These are phyloP conservation scores for Cantharis rufa DNA, from an alignment of 2,888 invertebrate genomes.

Conservation along the genomic window DNA sequence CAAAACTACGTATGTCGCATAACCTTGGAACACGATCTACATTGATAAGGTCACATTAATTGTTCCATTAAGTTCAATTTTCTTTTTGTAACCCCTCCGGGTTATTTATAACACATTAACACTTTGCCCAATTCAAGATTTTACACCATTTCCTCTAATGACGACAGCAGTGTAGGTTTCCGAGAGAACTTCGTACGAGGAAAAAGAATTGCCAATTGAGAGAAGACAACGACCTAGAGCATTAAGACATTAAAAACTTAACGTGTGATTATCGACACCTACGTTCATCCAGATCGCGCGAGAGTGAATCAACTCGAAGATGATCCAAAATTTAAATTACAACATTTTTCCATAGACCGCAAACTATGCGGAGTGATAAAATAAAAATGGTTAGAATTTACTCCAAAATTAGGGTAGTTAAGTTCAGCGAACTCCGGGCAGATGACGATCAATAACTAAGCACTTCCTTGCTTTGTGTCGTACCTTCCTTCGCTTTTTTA, in stretches of 20 bases:
- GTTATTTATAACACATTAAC: neutral
- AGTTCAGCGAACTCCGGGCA: slow-evolving; percentile 17
- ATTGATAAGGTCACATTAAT: slow-evolving; percentile 38
- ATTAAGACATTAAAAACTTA: slow-evolving; percentile 19
- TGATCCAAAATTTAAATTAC: neutral
- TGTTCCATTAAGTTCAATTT: slow-evolving; percentile 36
- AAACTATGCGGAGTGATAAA: neutral
- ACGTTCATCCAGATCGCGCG: slow-evolving; percentile 23
- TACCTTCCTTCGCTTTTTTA: slow-evolving; percentile 1
- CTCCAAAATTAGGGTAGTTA: slow-evolving; percentile 22
- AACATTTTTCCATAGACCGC: neutral
- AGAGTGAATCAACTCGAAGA: neutral
- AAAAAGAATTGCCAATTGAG: neutral
- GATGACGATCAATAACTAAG: slow-evolving; percentile 22
- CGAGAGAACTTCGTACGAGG: neutral
- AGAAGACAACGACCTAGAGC: slow-evolving; percentile 26
- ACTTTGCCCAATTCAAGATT: neutral
- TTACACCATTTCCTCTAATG: neutral
- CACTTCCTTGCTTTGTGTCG: slow-evolving; percentile 7
- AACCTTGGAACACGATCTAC: slow-evolving; percentile 26
- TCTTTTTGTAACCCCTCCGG: slow-evolving; percentile 13
- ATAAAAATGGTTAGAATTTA: slow-evolving; percentile 21
- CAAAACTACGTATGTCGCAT: slow-evolving; percentile 13
- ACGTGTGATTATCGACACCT: slow-evolving; percentile 24
- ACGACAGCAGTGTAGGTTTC: neutral